These are phyloP conservation scores for Notocelia uddmanniana DNA, from an alignment of 2,888 invertebrate species.

Conservation along the genomic window DNA sequence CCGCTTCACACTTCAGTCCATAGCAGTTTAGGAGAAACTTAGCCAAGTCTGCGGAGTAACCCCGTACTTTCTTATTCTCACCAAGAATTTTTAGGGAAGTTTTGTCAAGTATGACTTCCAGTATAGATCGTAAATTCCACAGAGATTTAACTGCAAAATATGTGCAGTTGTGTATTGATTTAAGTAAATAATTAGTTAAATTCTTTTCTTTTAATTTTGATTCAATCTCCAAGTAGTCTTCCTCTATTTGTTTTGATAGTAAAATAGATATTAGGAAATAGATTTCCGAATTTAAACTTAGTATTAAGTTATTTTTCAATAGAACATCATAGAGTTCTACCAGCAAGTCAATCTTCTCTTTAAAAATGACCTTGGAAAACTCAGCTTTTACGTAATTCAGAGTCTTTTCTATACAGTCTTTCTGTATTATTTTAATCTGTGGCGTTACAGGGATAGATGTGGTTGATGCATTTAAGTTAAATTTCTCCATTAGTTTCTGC, in stretches of 20 bases:
- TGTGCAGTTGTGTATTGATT: slow-evolving; percentile 88
- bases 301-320: slow-evolving; percentile 86
- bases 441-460: slow-evolving; percentile 58
- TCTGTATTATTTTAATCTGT: slow-evolving; percentile 69
- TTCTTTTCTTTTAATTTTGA: slow-evolving; percentile 55
- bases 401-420: slow-evolving; percentile 60
- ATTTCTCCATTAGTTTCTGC: slow-evolving; percentile 80
- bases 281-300: slow-evolving; percentile 89
- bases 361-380: slow-evolving; percentile 75
- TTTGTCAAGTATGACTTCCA: slow-evolving; percentile 87
- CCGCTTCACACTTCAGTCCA: slow-evolving; percentile 72
- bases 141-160: slow-evolving; percentile 91
- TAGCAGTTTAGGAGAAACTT: slow-evolving; percentile 75
- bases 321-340: slow-evolving; percentile 86
- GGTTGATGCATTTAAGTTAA: slow-evolving; percentile 69
- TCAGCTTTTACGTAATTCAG: slow-evolving; percentile 72
- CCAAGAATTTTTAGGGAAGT: slow-evolving; percentile 88
- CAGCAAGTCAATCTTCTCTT: slow-evolving; percentile 83
- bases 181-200: slow-evolving; percentile 48
- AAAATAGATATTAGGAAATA: slow-evolving; percentile 89
- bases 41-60: slow-evolving; percentile 85
- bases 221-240: slow-evolving; percentile 63
- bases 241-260: slow-evolving; percentile 78
- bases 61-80: slow-evolving; percentile 88
- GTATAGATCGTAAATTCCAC: slow-evolving; percentile 82